Percentiles rank a stretch among this genome's conserved stretches.
Evolutionary conservation across 2,888 invertebrate genomes (phyloP).

Genomic region (Nymphalis c-album): DNA sequence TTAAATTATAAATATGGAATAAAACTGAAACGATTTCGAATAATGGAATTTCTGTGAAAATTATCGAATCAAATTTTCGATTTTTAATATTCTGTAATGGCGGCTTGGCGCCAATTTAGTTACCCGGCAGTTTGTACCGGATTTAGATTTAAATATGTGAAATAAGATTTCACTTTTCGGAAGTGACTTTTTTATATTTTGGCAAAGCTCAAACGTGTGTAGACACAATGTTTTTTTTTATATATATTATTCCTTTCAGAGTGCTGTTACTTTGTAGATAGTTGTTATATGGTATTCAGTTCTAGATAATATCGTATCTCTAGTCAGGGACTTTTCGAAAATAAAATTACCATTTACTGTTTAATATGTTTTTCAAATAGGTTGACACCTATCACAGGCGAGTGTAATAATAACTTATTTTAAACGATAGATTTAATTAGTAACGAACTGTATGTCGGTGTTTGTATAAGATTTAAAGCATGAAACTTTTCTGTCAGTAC

Average conservation of each 20-base stretch:
- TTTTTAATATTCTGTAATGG: constrained; percentile 35
- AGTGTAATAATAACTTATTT: constrained; percentile 73
- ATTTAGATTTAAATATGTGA: constrained; percentile 50
- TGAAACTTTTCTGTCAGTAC: constrained; percentile 79
- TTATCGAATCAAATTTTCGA: constrained; percentile 42
- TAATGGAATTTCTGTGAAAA: constrained; percentile 32
- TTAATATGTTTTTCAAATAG: constrained; percentile 70
- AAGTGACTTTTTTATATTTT: constrained; percentile 60
- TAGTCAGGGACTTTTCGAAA: constrained; percentile 77
- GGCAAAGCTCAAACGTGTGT: constrained; percentile 77
- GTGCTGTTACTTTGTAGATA: constrained; percentile 73
- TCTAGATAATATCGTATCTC: constrained; percentile 75
- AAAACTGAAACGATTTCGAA: constrained; percentile 14
- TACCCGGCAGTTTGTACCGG: constrained; percentile 26
- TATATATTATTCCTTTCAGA: constrained; percentile 61
- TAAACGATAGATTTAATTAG: constrained; percentile 51
- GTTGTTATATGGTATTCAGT: constrained; percentile 65
- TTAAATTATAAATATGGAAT: background rate
- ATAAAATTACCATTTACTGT: constrained; percentile 78
- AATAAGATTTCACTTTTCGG: constrained; percentile 71
- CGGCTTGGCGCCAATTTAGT: constrained; percentile 23
- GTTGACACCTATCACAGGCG: constrained; percentile 58
- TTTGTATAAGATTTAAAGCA: constrained; percentile 42
- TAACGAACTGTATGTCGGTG: constrained; percentile 64
- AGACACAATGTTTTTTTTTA: constrained; percentile 50